Evolutionary conservation across 2,888 invertebrate species (phyloP).

Genomic region (Cantharis lateralis): DNA sequence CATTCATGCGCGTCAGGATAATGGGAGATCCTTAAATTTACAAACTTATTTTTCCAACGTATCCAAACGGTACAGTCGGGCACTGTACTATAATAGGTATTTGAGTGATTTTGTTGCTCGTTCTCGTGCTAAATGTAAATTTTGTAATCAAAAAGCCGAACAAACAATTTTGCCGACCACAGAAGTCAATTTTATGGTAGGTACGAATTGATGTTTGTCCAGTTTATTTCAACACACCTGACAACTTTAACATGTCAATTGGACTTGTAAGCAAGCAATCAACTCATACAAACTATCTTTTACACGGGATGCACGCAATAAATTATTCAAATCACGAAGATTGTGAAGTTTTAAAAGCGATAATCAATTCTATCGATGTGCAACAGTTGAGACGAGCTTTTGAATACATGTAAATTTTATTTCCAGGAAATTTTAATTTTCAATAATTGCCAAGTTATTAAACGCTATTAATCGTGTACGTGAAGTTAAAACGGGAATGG

Average conservation of each 20-base stretch:
- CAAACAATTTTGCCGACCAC: not conserved
- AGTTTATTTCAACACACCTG: not conserved
- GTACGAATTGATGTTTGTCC: not conserved
- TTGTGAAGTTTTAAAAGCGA: not conserved
- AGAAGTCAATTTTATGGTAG: not conserved
- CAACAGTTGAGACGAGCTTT: not conserved
- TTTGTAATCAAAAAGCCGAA: not conserved
- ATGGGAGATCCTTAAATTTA: no score
- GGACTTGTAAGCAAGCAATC: not conserved
- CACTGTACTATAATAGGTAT: no score
- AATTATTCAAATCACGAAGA: not conserved
- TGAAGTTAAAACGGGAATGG: not conserved
- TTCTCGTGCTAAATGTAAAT: not conserved
- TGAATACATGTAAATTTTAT: not conserved
- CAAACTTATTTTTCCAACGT: no score
- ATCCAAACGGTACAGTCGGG: no score
- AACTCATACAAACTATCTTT: not conserved
- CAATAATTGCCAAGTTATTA: not conserved
- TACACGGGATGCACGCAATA: not conserved
- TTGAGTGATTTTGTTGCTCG: no score
- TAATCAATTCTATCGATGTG: slow-evolving; percentile 2
- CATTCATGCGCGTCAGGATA: no score
- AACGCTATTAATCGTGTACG: not conserved
- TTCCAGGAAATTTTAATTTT: not conserved
- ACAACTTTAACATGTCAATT: not conserved